Evolutionary conservation across 2,113 vertebrate genomes (phyloP).

Genomic region (Syrrhaptes paradoxus): DNA sequence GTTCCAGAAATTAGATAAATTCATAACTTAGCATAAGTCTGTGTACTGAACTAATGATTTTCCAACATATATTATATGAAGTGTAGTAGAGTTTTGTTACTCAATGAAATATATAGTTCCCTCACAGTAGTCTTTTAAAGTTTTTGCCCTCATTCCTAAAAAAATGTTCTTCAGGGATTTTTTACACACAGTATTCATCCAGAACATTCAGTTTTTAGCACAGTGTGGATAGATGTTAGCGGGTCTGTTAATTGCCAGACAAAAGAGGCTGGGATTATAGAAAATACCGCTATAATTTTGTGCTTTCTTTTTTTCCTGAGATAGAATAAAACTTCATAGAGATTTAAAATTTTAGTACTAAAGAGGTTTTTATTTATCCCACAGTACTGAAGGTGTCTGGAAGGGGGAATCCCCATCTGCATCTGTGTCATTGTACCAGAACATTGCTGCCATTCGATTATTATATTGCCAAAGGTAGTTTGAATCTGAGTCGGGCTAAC

Average conservation of each 20-base stretch:
- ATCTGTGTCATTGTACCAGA: background rate
- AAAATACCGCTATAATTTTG: background rate
- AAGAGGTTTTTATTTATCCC: background rate
- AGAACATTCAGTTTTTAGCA: background rate
- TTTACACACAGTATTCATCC: accelerated
- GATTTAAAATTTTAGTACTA: background rate
- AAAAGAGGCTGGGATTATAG: background rate
- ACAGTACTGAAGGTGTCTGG: accelerated
- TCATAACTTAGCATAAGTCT: background rate
- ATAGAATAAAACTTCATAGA: background rate
- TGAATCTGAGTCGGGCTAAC: background rate
- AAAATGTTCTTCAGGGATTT: background rate
- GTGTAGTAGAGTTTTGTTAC: background rate
- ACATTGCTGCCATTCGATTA: background rate
- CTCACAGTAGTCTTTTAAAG: background rate
- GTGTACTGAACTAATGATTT: background rate
- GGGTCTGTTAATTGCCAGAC: background rate
- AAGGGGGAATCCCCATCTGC: background rate
- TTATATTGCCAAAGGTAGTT: background rate
- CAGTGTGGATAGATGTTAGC: background rate
- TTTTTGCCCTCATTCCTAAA: background rate
- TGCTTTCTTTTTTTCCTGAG: background rate
- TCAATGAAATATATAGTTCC: background rate
- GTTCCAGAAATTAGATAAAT: background rate
- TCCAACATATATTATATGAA: background rate